Base-by-base conservation (phyloP, 2,888 invertebrate species). In the Uloborus plumipes region DNA sequence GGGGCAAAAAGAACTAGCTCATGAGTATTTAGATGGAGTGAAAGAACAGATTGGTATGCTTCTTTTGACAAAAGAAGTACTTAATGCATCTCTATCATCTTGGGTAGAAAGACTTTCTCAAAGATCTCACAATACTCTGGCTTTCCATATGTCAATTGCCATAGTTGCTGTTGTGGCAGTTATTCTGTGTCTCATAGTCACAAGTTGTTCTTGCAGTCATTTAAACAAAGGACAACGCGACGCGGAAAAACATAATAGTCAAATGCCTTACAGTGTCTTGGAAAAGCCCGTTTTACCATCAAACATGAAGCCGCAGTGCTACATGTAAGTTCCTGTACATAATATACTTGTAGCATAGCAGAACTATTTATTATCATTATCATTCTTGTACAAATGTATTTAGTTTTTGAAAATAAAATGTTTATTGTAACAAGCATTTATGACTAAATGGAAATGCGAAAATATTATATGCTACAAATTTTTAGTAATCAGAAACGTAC, bases 31-130 rank as follows among this genome's bases (percentile, higher is more conserved):
- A 47, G 83, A 85, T 62, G 79, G 79, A 58, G 85, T 86, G 14
- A 85, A 80, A 55, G 84, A 86, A 49, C 84, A 85, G 58, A 84
- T 86, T 14, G 84, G 85, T 22, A 84, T 85, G 67, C 59, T 86
- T 14, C 69, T 86, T 11, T 71, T 84, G 22, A 85, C 86, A 1
- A 86, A 86, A 79, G 85, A 85, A 70, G 84, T 86, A 14, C 39
- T 86, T 4, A 85, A 85, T 69, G 65, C 83, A 39, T 77, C 84
- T 11, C 39, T 85, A 16, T 70, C 78, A 18, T 74, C 76, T 16
- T 84, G 76, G 83, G 72, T 84, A 4, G 85, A 85, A 7, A 71
- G 79, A 66, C 64, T 79, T 26, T 59, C 83, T 20, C 80, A 76
- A 22, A 61, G 71, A 76, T 76, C 85, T 74, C 79, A 76, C 59